phyloP scores from a whole-genome alignment of 2,888 invertebrate genomes.

The Galerucella calmariensis region DNA sequence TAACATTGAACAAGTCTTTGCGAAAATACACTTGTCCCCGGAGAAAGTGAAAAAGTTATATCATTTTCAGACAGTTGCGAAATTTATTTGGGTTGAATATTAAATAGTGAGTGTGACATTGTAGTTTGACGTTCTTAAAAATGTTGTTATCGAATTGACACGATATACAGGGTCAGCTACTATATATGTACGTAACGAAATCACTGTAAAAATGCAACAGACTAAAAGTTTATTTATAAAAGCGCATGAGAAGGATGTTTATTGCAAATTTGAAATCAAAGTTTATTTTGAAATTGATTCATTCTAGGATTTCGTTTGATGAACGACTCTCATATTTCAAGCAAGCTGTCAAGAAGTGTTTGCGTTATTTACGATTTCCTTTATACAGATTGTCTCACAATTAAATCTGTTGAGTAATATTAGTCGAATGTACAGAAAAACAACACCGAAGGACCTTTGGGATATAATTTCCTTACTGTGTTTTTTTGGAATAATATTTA shows the following conservation, averaged over 20 bases:
- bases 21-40: constrained; percentile 12
- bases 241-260: not conserved
- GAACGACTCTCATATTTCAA: constrained; percentile 14
- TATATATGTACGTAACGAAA: no score
- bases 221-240: constrained; percentile 8
- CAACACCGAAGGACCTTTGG: not conserved
- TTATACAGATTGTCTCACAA: not conserved
- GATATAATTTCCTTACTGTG: not conserved
- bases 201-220: no score
- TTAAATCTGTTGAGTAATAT: not conserved
- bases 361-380: not conserved
- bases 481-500: not conserved
- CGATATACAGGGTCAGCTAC: not conserved
- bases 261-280: constrained; percentile 9
- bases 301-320: constrained; percentile 12
- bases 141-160: not conserved
- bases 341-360: constrained; percentile 2
- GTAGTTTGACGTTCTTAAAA: constrained; percentile 6
- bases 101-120: constrained; percentile 6
- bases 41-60: constrained; percentile 19
- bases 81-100: constrained; percentile 5
- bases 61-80: not conserved
- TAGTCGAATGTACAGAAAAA: not conserved
- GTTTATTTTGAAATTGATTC: constrained; percentile 17
- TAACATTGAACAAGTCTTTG: not conserved